A percentile compares a stretch with the other conserved stretches of the same genome.
phyloP scores from a whole-genome alignment of 2,113 vertebrate genomes.

The Grantiella picta region DNA sequence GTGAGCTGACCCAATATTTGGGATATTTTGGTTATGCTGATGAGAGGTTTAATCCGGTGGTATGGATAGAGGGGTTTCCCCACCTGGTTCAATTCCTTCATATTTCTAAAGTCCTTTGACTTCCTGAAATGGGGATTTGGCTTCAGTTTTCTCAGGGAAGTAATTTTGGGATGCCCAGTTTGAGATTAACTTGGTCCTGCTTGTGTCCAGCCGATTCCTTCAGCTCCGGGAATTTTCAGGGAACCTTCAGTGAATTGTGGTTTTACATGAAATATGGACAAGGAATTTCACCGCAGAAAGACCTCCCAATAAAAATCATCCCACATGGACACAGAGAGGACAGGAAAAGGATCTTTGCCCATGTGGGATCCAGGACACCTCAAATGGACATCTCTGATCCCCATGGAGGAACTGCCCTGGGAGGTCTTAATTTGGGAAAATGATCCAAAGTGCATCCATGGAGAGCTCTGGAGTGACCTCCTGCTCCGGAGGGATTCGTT shows the following conservation, averaged over 20 bases:
- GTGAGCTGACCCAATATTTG: neutral
- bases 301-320: neutral
- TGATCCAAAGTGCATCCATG: neutral
- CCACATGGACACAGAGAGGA: neutral
- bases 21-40: rapidly evolving
- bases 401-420: rapidly evolving
- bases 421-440: neutral
- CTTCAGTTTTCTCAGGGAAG: too few relatives aligned
- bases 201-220: too few relatives aligned
- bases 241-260: too few relatives aligned
- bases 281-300: too few relatives aligned
- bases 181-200: too few relatives aligned
- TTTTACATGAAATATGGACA: too few relatives aligned
- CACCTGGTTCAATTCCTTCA: too few relatives aligned
- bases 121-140: too few relatives aligned
- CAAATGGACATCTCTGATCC: neutral
- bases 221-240: too few relatives aligned
- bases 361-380: neutral
- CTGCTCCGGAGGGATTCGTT: neutral
- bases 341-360: neutral
- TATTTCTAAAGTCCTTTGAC: too few relatives aligned
- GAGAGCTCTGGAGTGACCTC: neutral
- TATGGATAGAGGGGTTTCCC: neutral
- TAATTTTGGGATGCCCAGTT: too few relatives aligned
- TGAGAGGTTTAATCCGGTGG: neutral